phyloP scores from a whole-genome alignment of 2,113 vertebrate species.

The Pavo muticus region DNA sequence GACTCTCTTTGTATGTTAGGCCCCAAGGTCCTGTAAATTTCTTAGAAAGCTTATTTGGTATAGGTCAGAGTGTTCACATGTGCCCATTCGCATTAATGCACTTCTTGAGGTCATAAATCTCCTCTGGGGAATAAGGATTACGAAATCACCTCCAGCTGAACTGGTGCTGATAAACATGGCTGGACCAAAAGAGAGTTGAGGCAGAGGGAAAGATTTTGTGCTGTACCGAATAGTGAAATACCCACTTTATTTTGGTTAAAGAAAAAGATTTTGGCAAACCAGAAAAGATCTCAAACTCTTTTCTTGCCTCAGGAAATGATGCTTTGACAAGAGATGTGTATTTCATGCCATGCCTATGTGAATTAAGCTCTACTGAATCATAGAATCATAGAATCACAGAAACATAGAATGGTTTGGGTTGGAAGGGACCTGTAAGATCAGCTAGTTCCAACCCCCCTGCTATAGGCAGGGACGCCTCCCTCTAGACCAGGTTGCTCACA shows the following conservation, averaged over 20 bases:
- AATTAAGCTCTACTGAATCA: background rate
- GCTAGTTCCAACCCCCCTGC: too few relatives aligned
- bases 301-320: background rate
- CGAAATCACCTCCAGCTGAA: background rate
- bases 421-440: too few relatives aligned
- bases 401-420: too few relatives aligned
- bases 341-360: accelerated
- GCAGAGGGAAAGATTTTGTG: background rate
- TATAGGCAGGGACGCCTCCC: too few relatives aligned
- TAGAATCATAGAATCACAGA: too few relatives aligned
- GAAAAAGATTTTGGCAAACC: background rate
- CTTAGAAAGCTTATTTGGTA: background rate
- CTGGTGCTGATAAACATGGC: background rate
- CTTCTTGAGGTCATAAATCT: background rate
- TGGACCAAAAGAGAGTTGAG: background rate
- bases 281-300: background rate
- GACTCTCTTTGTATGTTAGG: accelerated
- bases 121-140: accelerated
- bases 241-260: background rate
- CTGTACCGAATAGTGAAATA: background rate
- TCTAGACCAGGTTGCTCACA: too few relatives aligned
- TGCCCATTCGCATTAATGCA: background rate
- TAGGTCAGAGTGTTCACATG: background rate
- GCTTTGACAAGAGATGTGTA: background rate
- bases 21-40: background rate